phyloP scores from a whole-genome alignment of 2,113 vertebrate genomes.

The Collichthys lucidus region DNA sequence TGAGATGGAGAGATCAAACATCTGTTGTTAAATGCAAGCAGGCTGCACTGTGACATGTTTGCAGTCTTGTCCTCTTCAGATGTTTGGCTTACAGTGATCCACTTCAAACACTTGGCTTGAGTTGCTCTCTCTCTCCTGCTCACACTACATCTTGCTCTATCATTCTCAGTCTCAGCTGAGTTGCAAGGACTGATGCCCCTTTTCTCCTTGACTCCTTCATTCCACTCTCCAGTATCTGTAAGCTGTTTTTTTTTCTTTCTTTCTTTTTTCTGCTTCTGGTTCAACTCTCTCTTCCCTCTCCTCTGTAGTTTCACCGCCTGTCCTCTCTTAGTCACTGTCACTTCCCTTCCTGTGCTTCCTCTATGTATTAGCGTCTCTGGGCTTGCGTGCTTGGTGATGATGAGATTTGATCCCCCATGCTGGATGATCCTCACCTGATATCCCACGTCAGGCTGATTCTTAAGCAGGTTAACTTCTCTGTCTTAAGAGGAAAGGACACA shows the following conservation, averaged over 20 bases:
- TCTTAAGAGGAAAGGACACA: conserved; percentile 70
- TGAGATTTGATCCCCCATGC: conserved; percentile 76
- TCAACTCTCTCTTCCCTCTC: conserved; percentile 21
- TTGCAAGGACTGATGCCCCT: conserved; percentile 87
- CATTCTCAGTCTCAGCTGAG: conserved; percentile 69
- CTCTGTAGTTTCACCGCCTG: not conserved
- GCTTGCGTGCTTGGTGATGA: conserved; percentile 69
- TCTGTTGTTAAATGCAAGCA: conserved; percentile 94
- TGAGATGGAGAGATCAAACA: conserved; percentile 93
- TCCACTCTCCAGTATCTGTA: conserved; percentile 50
- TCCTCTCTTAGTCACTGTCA: conserved; percentile 28
- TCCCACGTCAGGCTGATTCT: conserved; percentile 67
- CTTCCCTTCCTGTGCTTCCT: conserved; percentile 10
- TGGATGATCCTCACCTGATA: conserved; percentile 79
- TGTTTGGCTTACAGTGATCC: conserved; percentile 89
- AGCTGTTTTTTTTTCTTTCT: conserved; percentile 26
- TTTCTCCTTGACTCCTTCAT: conserved; percentile 86
- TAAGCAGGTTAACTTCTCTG: conserved; percentile 76
- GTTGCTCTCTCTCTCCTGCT: conserved; percentile 55
- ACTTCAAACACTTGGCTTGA: conserved; percentile 92
- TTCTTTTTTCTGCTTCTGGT: conserved; percentile 33
- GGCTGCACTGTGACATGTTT: conserved; percentile 91
- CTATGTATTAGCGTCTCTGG: conserved; percentile 56
- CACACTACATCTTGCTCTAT: conserved; percentile 76
- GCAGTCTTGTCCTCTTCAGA: conserved; percentile 94